Evolutionary conservation across 2,113 vertebrate species (phyloP).

Genomic region (Salvelinus alpinus): DNA sequence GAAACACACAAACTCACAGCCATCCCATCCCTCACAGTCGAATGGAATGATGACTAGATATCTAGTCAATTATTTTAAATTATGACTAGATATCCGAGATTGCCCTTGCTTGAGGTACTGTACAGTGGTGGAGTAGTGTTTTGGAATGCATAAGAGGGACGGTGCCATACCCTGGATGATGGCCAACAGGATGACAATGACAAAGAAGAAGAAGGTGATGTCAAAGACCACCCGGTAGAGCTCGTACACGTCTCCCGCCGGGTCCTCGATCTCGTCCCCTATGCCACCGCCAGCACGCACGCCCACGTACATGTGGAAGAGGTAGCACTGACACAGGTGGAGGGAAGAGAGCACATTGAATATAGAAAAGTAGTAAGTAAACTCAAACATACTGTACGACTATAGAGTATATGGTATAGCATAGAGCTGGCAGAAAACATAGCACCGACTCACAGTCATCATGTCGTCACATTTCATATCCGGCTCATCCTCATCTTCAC

Average conservation of each 20-base stretch:
- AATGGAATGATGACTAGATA: too few relatives aligned
- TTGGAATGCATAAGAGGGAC: background rate
- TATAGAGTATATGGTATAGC: too few relatives aligned
- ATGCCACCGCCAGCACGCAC: slow-evolving; percentile 91
- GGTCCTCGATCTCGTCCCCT: slow-evolving; percentile 92
- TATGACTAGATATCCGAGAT: too few relatives aligned
- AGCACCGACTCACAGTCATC: slow-evolving; percentile 83
- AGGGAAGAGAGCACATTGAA: background rate
- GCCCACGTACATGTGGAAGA: slow-evolving; percentile 95
- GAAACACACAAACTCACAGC: background rate
- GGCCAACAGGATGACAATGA: slow-evolving; percentile 91
- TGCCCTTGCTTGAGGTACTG: background rate
- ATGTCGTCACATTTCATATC: slow-evolving; percentile 97
- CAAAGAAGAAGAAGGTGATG: slow-evolving; percentile 96
- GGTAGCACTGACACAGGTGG: slow-evolving; percentile 79
- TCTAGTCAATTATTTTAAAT: too few relatives aligned
- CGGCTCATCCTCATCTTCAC: slow-evolving; percentile 89
- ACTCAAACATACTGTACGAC: background rate
- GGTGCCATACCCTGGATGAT: slow-evolving; percentile 86
- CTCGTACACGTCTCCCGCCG: slow-evolving; percentile 90
- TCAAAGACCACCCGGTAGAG: slow-evolving; percentile 92
- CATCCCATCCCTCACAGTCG: background rate
- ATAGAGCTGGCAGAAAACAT: background rate
- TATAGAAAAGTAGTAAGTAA: background rate
- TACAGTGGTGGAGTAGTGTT: background rate